Evolutionary conservation across 1,140 invertebrate species (phyloP).

Genomic region (Palaemon carinicauda): DNA sequence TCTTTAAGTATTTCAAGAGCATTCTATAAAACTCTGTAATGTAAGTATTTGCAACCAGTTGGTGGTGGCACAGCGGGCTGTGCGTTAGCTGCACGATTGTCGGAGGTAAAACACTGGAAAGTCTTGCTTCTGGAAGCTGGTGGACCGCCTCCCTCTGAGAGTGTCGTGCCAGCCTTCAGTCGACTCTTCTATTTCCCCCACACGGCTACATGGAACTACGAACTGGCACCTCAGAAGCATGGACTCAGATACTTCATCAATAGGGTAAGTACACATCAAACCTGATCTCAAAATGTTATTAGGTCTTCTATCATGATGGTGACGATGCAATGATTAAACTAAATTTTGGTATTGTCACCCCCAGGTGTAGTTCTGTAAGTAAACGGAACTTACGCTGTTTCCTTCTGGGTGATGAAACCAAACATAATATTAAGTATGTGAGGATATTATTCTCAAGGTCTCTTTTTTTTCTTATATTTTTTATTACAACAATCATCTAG

Average conservation of each 20-base stretch:
- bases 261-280: background rate
- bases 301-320: too few relatives aligned
- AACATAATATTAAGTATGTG: too few relatives aligned
- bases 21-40: background rate
- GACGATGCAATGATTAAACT: too few relatives aligned
- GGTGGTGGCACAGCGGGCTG: conserved; percentile 37
- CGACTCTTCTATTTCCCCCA: conserved; percentile 16
- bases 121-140: conserved; percentile 79
- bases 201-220: background rate
- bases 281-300: background rate
- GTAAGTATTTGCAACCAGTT: background rate
- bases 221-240: conserved; percentile 6
- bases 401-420: too few relatives aligned
- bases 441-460: too few relatives aligned
- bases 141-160: conserved; percentile 61
- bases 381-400: too few relatives aligned
- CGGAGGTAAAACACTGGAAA: conserved; percentile 69
- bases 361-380: too few relatives aligned
- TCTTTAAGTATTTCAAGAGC: background rate
- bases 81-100: conserved; percentile 65
- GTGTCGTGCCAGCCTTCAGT: conserved; percentile 41
- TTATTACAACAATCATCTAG: too few relatives aligned
- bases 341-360: too few relatives aligned
- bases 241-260: conserved; percentile 6
- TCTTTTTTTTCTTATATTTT: too few relatives aligned